Percentiles rank a stretch among this genome's conserved stretches.
These are phyloP conservation scores for Otus sunia DNA, from an alignment of 2,113 vertebrate genomes.

Conservation along the genomic window DNA sequence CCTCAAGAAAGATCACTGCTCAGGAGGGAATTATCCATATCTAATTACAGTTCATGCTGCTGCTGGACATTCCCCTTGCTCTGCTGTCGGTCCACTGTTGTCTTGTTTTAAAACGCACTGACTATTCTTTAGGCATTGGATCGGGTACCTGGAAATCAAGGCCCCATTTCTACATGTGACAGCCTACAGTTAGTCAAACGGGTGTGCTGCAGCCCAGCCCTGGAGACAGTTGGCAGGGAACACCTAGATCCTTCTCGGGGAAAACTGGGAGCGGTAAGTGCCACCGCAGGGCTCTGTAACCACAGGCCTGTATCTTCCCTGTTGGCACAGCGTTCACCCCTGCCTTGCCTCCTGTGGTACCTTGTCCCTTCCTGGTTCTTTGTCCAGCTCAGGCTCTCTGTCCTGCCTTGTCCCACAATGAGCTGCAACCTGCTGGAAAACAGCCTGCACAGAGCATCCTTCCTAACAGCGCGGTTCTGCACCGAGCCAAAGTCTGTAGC, in stretches of 20 bases:
- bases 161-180: background rate
- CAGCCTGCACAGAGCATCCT: background rate
- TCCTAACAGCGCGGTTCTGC: accelerated
- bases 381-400: background rate
- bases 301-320: background rate
- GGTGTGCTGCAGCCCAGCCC: background rate
- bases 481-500: accelerated
- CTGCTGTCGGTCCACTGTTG: background rate
- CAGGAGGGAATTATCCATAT: background rate
- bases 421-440: background rate
- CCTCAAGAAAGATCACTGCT: background rate
- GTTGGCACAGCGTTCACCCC: no score
- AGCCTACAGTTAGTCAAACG: accelerated
- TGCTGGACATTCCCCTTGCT: background rate
- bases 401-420: background rate
- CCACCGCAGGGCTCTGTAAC: accelerated
- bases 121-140: background rate
- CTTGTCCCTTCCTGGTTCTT: background rate
- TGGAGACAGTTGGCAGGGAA: accelerated
- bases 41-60: conserved; percentile 14
- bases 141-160: background rate
- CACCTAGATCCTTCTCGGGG: background rate
- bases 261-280: accelerated
- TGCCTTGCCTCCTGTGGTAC: background rate
- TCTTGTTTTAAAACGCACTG: background rate